Evolutionary conservation across 2,888 invertebrate genomes (phyloP).

Genomic region (Agrochola litura): DNA sequence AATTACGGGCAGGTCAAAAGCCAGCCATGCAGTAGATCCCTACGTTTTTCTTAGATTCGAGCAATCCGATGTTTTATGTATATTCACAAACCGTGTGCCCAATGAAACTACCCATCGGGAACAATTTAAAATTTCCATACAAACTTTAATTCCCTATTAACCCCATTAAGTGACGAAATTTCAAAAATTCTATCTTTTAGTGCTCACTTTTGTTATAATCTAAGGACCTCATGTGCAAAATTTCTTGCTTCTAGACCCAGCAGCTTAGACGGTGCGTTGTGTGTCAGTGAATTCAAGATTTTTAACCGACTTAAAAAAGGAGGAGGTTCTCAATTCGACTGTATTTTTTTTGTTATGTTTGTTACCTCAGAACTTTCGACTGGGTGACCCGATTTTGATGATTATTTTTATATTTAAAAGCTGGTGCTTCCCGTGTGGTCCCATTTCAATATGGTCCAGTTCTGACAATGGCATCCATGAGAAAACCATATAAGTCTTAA

Average conservation of each 20-base stretch:
- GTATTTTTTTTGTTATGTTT: no score
- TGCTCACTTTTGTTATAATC: background rate
- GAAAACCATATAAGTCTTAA: no score
- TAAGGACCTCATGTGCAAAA: background rate
- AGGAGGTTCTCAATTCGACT: no score
- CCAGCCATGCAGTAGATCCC: background rate
- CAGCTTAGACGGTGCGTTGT: background rate
- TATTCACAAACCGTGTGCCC: background rate
- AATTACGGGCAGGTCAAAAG: constrained; percentile 28
- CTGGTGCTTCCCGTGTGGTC: no score
- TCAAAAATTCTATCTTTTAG: background rate
- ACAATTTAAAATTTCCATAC: background rate
- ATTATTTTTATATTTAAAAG: no score
- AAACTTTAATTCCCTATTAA: background rate
- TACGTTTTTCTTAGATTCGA: background rate
- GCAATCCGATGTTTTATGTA: background rate
- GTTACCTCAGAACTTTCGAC: no score
- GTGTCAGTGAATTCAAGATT: background rate
- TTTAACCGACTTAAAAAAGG: background rate
- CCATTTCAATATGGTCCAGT: no score
- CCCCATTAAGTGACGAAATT: background rate
- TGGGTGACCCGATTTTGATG: no score
- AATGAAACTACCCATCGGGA: no score
- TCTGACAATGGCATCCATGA: no score
- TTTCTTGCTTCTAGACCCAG: background rate